These are phyloP conservation scores for Malurus splendens DNA, from an alignment of 2,797 vertebrate species.

Conservation along the genomic window DNA sequence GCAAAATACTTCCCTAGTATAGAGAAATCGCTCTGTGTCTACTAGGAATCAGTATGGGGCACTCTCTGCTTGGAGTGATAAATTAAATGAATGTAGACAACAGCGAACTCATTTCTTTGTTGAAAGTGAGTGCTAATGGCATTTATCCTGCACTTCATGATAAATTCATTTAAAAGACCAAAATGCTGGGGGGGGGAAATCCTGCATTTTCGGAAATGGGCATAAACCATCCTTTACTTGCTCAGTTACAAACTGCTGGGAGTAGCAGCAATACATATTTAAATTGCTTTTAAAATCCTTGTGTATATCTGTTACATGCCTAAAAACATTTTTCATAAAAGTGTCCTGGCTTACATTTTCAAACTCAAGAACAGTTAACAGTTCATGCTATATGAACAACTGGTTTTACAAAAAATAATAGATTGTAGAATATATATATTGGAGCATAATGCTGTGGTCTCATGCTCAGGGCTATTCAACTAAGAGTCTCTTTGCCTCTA, in stretches of 20 bases:
- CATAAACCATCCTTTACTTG: background rate
- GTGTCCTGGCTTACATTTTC: background rate
- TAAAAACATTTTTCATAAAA: background rate
- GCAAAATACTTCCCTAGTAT: background rate
- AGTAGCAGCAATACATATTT: background rate
- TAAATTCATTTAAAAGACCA: slow-evolving; percentile 16
- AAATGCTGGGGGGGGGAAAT: background rate
- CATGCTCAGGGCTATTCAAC: background rate
- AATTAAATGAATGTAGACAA: slow-evolving; percentile 14
- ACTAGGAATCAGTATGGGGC: background rate
- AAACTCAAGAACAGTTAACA: background rate
- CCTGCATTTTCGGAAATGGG: background rate
- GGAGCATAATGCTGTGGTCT: background rate
- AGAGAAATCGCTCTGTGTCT: background rate
- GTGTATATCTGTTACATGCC: background rate
- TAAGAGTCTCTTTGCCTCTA: background rate
- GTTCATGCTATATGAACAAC: background rate
- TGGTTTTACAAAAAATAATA: background rate
- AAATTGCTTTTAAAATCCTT: background rate
- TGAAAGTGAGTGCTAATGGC: slow-evolving; percentile 31
- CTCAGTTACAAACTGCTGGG: background rate
- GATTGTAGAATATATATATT: background rate
- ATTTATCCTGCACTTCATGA: slow-evolving; percentile 8
- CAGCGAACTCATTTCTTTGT: background rate
- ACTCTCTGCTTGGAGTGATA: slow-evolving; percentile 9